Evolutionary conservation across 1,140 invertebrate genomes (phyloP).

Genomic region (Nylanderia fulva): DNA sequence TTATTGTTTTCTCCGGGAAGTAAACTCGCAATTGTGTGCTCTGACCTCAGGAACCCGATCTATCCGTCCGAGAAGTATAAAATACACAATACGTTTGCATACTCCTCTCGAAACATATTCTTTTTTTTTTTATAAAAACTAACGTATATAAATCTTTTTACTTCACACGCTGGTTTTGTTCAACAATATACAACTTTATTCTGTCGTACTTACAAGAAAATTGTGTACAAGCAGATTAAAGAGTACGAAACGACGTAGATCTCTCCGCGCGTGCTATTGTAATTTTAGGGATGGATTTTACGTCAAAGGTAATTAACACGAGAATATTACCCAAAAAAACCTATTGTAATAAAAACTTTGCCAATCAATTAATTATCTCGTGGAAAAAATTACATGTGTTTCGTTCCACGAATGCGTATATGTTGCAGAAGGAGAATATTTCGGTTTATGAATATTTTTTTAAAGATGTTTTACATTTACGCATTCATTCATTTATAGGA

Average conservation of each 20-base stretch:
- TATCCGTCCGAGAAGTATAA: background rate
- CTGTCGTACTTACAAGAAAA: constrained; percentile 48
- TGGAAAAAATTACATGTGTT: background rate
- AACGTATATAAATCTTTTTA: background rate
- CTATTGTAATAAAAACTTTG: background rate
- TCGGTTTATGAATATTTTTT: background rate
- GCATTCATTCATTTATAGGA: background rate
- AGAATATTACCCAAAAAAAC: background rate
- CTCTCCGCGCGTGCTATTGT: background rate
- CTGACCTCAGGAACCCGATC: background rate
- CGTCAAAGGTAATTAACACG: background rate
- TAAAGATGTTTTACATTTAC: background rate
- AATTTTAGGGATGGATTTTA: constrained; percentile 4
- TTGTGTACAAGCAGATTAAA: constrained; percentile 54
- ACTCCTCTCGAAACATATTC: background rate
- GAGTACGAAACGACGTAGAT: background rate
- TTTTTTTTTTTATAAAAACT: background rate
- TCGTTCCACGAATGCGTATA: background rate
- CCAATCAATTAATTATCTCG: background rate
- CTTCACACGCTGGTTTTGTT: constrained; percentile 20
- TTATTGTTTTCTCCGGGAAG: constrained; percentile 59
- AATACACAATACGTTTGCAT: background rate
- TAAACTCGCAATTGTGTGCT: constrained; percentile 33
- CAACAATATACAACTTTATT: constrained; percentile 58
- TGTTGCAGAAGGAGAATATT: background rate